Percentiles rank a stretch among this genome's conserved stretches.
phyloP scores from a whole-genome alignment of 1,140 invertebrate species.

The Teleopsis dalmanni region DNA sequence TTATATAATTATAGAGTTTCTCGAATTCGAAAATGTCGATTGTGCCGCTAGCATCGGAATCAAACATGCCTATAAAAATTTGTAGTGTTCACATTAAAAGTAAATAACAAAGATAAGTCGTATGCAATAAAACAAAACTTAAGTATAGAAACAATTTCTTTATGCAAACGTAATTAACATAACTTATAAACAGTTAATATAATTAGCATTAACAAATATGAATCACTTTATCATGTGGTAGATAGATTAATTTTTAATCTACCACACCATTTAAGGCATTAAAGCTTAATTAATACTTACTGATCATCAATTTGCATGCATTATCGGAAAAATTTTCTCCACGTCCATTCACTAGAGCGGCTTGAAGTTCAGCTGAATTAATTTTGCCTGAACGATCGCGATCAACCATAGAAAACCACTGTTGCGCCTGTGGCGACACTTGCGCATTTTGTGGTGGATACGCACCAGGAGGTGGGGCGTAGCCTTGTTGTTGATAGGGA shows the following conservation, averaged over 20 bases:
- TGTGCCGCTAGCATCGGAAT: constrained; percentile 73
- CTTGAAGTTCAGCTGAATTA: constrained; percentile 66
- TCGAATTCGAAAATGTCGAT: constrained; percentile 82
- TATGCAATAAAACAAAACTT: too few species aligned
- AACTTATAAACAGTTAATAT: too few species aligned
- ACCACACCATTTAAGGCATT: background rate
- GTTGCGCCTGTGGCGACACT: constrained; percentile 59
- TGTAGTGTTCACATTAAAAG: too few species aligned
- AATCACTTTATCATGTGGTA: too few species aligned
- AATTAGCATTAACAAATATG: too few species aligned
- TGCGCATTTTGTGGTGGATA: constrained; percentile 37
- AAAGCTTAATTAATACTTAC: constrained; percentile 46
- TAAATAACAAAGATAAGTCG: too few species aligned
- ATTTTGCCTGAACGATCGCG: constrained; percentile 76
- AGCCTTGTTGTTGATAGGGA: constrained; percentile 22
- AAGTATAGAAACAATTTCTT: too few species aligned
- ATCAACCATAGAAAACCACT: constrained; percentile 79
- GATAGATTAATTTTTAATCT: too few species aligned
- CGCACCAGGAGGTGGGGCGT: constrained; percentile 33
- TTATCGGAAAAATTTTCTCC: constrained; percentile 77
- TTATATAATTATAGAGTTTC: constrained; percentile 80
- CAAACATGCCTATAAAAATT: constrained; percentile 69
- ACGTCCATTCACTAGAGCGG: constrained; percentile 78
- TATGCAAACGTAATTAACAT: too few species aligned
- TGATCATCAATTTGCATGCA: constrained; percentile 84